Evolutionary conservation across 2,113 vertebrate genomes (phyloP), one percentile per base, ranked within the genome.

Genomic region (Meles meles): DNA sequence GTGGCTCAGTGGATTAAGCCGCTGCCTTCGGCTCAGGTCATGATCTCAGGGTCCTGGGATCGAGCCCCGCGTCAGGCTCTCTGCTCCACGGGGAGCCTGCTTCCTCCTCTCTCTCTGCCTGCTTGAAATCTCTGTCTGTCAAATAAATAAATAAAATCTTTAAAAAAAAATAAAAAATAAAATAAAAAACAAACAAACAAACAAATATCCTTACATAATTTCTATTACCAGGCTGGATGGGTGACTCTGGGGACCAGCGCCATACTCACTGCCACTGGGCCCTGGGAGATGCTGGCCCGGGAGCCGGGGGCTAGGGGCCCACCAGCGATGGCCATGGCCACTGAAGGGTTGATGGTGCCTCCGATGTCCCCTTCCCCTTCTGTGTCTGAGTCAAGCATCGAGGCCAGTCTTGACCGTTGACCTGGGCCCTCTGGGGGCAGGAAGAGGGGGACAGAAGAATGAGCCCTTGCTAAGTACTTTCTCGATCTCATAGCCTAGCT

Each of bases 321-420:
- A 79, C 99, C 99, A 0, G 99, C 99, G 1, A 99, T 99, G 29
- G 99, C 99, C 99, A 99, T 99, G 97, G 99, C 99, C 94, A 99
- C 99, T 21, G 99, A 99, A 86, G 99, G 99, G 98, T 98, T 99
- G 98, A 99, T 99, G 97, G 98, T 99, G 88, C 97, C 98, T 88
- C 98, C 98, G 72, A 99, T 9, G 34, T 98, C 98, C 99, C 98
- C 98, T 94, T 99, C 99, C 67, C 98, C 97, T 72, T 99, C 99
- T 57, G 97, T 91, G n/a, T 99, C 99, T 4, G 99, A 99, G 9
- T 96, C 95, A n/a, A 99, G 94, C 88, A 98, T 95, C 4, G 99
- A 98, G 83, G 98, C 98, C 90, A 99, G 99, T 37, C 99, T 99
- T 57, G 97, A 98, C 31, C 99, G 98, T 80, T 98, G 98, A 47